Evolutionary conservation across 2,888 invertebrate genomes (phyloP), one percentile per base, ranked within the genome.

Genomic region (Caenorhabditis zanzibari): DNA sequence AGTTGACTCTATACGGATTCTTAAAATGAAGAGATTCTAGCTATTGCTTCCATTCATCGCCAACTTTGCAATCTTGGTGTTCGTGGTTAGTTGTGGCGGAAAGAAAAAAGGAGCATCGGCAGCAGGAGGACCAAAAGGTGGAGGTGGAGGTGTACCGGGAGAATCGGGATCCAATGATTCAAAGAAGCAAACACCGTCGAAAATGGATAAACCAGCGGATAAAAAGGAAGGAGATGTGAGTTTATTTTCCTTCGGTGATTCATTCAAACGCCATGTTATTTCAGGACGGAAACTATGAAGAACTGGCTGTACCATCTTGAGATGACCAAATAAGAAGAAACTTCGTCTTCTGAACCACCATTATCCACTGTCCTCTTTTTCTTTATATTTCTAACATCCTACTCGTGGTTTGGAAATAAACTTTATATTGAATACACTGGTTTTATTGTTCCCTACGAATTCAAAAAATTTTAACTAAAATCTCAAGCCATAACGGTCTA

Each of bases 251-350:
- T 38, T 6, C 10, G 12, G 38, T 2, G 6, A 12, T 10, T 38
- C 32, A 32, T 12, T 6, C 6, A 12, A 38, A 38, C 4, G 26
- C 3, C 26, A 14, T 24, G 10, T 12, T 5, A 54, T 26, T 54
- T 26, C 26, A 54, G 54, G 54, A 54, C 22, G 54, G 54, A 24
- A 54, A 54, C 26, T 54, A 54, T 26, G 54, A 54, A 26, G 54
- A 54, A 14, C 26, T 54, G 5, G 54, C 54, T 14, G 54, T 54
- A 26, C 54, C 54, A 19, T 19, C 2, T 12, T 12, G 10, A 10
- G 49, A n/a, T 4, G 26, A 26, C 26, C 4, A 26, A n/a, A n/a
- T n/a, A n/a, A n/a, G 26, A 54, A 54, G 54, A 54, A 26, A 26
- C 54, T 14, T 14, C 54, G 24, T 12, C 26, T 26, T 9, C 54